Percentiles rank a stretch among this genome's conserved stretches.
Conservation (phyloP, 2,888 invertebrate species). For the Abscondita cerata region DNA sequence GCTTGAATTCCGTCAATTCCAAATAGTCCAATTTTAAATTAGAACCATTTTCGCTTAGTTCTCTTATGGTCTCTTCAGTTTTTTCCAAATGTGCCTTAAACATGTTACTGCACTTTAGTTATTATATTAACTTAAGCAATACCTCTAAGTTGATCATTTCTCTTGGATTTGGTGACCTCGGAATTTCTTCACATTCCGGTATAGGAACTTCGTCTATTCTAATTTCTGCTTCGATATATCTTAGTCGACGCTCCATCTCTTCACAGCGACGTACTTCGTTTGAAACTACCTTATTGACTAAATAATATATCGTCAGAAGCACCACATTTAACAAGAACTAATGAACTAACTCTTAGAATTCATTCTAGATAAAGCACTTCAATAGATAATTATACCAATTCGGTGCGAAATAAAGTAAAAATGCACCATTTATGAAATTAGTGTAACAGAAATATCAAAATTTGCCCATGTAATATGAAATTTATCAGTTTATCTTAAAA, state of each 20-base stretch:
- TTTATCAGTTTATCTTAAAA: too few species aligned
- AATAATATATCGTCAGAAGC: conserved; percentile 58
- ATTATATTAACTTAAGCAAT: conserved; percentile 27
- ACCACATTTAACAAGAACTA: too few species aligned
- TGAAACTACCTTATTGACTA: conserved; percentile 58
- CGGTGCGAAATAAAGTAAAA: too few species aligned
- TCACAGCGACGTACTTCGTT: conserved; percentile 90
- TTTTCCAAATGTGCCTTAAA: conserved; percentile 88
- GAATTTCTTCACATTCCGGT: conserved; percentile 76
- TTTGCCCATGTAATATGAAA: too few species aligned
- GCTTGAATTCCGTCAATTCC: conserved; percentile 89
- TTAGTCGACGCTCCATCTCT: conserved; percentile 88
- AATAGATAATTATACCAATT: too few species aligned
- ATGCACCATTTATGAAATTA: too few species aligned
- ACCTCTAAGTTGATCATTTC: conserved; percentile 92
- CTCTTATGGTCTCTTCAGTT: conserved; percentile 92
- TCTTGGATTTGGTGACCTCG: conserved; percentile 76
- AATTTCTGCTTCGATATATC: conserved; percentile 87
- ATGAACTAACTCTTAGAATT: too few species aligned
- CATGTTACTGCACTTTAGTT: not conserved
- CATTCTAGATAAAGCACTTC: too few species aligned
- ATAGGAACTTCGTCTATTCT: conserved; percentile 83
- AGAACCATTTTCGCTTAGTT: conserved; percentile 91
- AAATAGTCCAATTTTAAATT: conserved; percentile 90
- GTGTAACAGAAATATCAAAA: too few species aligned